Conservation (phyloP, 2,113 vertebrate species). For the Catharus minimus region DNA sequence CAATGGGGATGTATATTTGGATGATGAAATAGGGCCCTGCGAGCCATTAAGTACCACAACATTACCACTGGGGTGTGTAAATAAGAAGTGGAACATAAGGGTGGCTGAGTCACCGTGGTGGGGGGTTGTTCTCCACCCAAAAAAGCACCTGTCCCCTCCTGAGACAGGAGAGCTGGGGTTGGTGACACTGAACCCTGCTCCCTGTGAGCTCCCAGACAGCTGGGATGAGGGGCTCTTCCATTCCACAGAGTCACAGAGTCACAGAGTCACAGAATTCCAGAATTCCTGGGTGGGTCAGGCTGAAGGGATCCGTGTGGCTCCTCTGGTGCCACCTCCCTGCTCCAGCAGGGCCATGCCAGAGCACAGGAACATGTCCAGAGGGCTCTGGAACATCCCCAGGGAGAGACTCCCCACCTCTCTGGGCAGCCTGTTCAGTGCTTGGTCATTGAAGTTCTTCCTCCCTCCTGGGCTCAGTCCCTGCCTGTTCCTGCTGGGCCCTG, state of each 20-base stretch:
- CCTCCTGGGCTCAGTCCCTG: neutral
- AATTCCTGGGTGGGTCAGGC: no score
- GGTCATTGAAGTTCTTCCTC: neutral
- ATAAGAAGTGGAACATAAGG: neutral
- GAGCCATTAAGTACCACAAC: neutral
- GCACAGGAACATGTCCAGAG: neutral
- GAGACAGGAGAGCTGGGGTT: neutral
- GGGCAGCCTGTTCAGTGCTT: neutral
- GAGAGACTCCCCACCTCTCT: neutral
- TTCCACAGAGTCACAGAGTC: neutral
- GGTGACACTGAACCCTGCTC: neutral
- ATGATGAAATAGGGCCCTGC: neutral
- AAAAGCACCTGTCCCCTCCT: neutral
- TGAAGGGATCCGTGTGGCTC: neutral
- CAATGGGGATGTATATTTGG: neutral
- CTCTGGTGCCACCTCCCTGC: neutral
- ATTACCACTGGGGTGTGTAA: neutral
- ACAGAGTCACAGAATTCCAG: neutral
- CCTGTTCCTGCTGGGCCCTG: fast-evolving
- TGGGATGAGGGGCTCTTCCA: neutral
- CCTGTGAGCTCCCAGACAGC: neutral
- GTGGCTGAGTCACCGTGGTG: neutral
- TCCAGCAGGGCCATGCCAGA: neutral
- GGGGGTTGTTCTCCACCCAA: neutral
- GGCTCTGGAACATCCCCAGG: neutral